These are phyloP conservation scores for Eidolon helvum DNA, from an alignment of 2,113 vertebrate species.

Conservation along the genomic window DNA sequence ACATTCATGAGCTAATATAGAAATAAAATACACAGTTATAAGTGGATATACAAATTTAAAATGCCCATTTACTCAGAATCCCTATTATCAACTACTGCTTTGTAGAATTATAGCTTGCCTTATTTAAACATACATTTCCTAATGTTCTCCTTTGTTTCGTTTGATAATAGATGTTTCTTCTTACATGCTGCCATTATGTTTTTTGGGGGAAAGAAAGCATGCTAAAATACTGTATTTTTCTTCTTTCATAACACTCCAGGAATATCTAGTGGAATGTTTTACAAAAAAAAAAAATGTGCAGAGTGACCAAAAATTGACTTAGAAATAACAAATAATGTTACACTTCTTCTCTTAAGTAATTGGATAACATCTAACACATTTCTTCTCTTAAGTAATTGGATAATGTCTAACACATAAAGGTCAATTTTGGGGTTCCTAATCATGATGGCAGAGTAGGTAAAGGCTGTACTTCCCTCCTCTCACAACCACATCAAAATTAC, in stretches of 20 bases:
- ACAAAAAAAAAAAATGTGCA: neutral
- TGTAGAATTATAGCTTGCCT: neutral
- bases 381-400: neutral
- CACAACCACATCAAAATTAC: no score
- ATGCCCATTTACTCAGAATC: neutral
- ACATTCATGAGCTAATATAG: neutral
- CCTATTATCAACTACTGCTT: neutral
- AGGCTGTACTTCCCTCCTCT: no score
- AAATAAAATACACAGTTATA: constrained; percentile 1
- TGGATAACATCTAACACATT: neutral
- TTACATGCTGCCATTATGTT: neutral
- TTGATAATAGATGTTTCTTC: neutral
- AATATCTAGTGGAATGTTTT: neutral
- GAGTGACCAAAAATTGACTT: neutral
- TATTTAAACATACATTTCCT: neutral
- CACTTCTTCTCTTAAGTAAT: neutral
- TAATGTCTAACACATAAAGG: neutral
- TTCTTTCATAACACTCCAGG: neutral
- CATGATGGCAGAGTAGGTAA: no score
- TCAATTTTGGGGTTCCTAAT: neutral
- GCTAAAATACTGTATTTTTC: neutral
- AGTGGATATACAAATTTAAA: neutral
- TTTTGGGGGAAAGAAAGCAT: neutral
- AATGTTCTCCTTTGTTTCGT: neutral
- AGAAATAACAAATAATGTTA: neutral